Evolutionary conservation across 2,888 invertebrate species (phyloP).

Genomic region (Pardosa pseudoannulata): DNA sequence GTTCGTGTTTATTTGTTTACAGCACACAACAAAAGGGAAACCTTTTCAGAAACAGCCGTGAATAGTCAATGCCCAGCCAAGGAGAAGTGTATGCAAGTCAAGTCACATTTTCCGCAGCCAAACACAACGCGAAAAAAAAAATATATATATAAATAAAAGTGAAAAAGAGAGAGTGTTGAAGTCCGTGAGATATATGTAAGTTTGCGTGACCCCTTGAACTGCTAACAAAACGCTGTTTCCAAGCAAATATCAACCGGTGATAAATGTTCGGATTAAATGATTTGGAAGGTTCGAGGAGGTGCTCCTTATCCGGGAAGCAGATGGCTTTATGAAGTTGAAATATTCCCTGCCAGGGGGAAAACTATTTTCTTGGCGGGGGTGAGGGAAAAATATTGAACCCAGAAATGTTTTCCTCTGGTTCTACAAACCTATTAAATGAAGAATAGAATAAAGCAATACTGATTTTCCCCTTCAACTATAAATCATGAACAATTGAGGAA

Average conservation of each 20-base stretch:
- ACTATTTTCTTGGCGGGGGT: no score
- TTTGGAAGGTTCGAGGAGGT: neutral
- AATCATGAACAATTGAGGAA: no score
- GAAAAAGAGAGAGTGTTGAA: neutral
- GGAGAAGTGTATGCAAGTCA: neutral
- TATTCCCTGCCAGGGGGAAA: neutral
- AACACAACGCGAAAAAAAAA: neutral
- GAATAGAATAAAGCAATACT: no score
- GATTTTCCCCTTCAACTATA: no score
- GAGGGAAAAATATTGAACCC: no score
- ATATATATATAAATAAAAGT: no score
- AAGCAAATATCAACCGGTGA: neutral
- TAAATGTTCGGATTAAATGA: slow-evolving; percentile 5
- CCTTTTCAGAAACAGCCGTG: neutral
- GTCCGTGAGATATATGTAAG: neutral
- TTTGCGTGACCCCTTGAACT: neutral
- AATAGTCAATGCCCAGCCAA: neutral
- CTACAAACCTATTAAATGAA: no score
- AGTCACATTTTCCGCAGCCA: neutral
- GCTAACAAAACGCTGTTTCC: neutral
- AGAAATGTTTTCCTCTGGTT: no score
- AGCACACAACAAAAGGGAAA: neutral
- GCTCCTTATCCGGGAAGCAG: neutral
- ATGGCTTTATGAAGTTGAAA: neutral
- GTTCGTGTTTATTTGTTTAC: slow-evolving; percentile 7